phyloP scores from a whole-genome alignment of 2,113 vertebrate species.

The Uria aalge region DNA sequence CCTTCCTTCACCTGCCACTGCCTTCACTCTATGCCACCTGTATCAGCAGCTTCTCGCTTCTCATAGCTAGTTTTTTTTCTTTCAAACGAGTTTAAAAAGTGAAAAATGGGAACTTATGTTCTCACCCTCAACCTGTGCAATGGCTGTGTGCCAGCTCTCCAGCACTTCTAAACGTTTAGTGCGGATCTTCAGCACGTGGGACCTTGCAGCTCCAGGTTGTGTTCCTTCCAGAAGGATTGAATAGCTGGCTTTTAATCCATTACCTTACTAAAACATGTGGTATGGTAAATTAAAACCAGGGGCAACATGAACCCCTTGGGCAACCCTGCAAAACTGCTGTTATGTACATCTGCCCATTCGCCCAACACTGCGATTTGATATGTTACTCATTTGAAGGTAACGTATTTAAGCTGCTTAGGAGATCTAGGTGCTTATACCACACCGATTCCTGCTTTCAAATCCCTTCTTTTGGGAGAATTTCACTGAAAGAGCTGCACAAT shows the following conservation, averaged over 20 bases:
- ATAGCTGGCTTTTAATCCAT: background rate
- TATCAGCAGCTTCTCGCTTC: background rate
- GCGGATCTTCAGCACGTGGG: background rate
- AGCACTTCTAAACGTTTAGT: fast-evolving
- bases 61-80: background rate
- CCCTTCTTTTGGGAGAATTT: background rate
- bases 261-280: background rate
- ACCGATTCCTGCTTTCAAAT: background rate
- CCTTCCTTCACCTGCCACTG: background rate
- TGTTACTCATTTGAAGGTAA: background rate
- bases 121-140: fast-evolving
- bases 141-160: background rate
- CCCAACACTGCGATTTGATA: background rate
- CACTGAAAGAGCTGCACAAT: background rate
- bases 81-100: background rate
- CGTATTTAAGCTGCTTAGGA: background rate
- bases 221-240: background rate
- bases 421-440: background rate
- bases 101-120: background rate
- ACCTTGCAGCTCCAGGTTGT: background rate
- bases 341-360: background rate
- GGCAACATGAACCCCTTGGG: background rate
- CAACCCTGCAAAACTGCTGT: background rate
- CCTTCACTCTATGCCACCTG: background rate
- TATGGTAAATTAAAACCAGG: slow-evolving; percentile 11